Evolutionary conservation across 1,140 invertebrate species (phyloP), one percentile per base, ranked within the genome.

Genomic region (Drosophila serrata): DNA sequence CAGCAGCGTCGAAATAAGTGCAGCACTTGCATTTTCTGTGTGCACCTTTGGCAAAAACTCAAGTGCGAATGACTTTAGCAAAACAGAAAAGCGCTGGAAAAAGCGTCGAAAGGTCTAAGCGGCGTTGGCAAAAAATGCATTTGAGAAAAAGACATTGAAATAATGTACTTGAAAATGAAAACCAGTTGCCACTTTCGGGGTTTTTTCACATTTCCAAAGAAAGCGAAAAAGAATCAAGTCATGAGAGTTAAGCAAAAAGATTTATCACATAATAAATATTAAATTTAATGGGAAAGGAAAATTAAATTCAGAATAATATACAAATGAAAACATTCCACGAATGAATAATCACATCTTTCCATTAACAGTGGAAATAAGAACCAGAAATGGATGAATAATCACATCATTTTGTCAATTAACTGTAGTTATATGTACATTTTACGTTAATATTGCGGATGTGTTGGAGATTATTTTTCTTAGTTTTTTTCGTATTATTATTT

Each of bases 51-150:
- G 60, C 42, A 43, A 68, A 68, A 57, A 75, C 68, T 81, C 79
- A 80, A 80, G 76, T 84, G 84, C 84, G 80, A 88, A 87, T 63
- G 68, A 13, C 67, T 77, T 51, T 64, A 88, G 80, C 84, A 87
- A 87, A 88, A 87, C 80, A 85, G 82, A 85, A 70, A 76, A 58
- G 49, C 57, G 49, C 63, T 69, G 58, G 53, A 57, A 75, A 61
- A 72, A 35, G 69, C 57, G 53, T 73, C 60, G 46, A 82, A 82
- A 82, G 79, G 75, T 85, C 72, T 81, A 59, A 43, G 82, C 81
- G 62, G 29, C 13, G 62, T 69, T 56, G 79, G 81, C 81, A 85
- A 70, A 86, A 51, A 63, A 63, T 60, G 48, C 42, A 31, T 51
- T 75, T 60, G 43, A 35, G 57, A 81, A 53, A 53, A 79, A 68